These are phyloP conservation scores for Myiotriccus ornatus DNA, from an alignment of 2,797 vertebrate species.

Conservation along the genomic window DNA sequence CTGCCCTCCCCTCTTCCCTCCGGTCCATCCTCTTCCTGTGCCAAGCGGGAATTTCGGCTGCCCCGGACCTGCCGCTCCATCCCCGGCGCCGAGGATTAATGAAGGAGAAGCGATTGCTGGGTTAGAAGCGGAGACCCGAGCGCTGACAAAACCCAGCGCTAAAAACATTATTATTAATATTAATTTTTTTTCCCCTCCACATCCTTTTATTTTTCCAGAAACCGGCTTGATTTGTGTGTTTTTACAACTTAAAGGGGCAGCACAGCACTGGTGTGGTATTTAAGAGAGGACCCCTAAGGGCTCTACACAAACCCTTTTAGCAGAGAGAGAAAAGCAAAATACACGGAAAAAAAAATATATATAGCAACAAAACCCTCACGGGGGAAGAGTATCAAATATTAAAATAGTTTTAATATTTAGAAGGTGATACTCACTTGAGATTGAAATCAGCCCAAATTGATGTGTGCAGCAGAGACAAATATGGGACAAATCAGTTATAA, in stretches of 20 bases:
- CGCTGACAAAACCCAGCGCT: background rate
- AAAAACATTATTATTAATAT: background rate
- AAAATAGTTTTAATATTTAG: conserved; percentile 60
- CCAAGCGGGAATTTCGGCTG: background rate
- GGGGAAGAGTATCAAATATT: conserved; percentile 56
- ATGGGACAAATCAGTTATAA: conserved; percentile 93
- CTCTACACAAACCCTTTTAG: background rate
- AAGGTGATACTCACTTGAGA: conserved; percentile 86
- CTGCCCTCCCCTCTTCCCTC: background rate
- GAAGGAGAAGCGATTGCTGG: conserved; percentile 46
- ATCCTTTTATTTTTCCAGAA: background rate
- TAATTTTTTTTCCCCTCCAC: background rate
- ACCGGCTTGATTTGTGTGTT: background rate
- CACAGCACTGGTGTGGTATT: background rate
- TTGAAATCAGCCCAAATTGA: conserved; percentile 82
- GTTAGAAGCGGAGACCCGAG: background rate
- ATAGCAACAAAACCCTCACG: background rate
- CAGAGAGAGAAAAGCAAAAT: conserved; percentile 8
- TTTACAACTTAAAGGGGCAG: background rate
- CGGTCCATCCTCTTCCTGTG: background rate
- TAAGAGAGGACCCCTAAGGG: background rate
- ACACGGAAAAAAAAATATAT: background rate
- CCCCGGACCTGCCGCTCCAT: background rate
- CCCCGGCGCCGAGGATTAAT: background rate
- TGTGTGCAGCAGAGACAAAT: conserved; percentile 87